Percentiles rank a stretch among this genome's conserved stretches.
Evolutionary conservation across 2,888 invertebrate genomes (phyloP).

Genomic region (Timema podura): DNA sequence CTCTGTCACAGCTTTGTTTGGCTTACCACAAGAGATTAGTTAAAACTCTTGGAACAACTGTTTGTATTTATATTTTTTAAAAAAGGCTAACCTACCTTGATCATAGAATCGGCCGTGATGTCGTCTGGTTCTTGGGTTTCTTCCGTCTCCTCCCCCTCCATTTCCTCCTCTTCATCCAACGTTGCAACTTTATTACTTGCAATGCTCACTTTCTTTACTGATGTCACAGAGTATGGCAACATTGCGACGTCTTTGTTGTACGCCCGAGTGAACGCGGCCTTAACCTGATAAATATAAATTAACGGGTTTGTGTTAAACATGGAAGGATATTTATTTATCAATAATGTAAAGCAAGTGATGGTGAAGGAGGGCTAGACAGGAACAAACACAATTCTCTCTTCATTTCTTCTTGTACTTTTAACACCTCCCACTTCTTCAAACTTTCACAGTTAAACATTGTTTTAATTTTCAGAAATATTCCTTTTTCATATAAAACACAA

Average conservation of each 20-base stretch:
- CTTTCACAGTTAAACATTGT: too few relatives aligned
- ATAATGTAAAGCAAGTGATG: neutral
- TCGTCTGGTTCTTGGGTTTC: constrained; percentile 40
- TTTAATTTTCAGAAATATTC: too few relatives aligned
- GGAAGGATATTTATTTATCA: neutral
- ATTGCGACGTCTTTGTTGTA: constrained; percentile 82
- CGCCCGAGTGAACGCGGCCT: constrained; percentile 87
- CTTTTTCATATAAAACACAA: too few relatives aligned
- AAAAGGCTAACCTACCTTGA: constrained; percentile 57
- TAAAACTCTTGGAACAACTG: too few relatives aligned
- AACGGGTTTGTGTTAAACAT: neutral
- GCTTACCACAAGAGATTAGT: too few relatives aligned
- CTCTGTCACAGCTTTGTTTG: too few relatives aligned
- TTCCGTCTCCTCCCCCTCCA: constrained; percentile 40
- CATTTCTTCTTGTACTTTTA: too few relatives aligned
- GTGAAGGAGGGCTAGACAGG: neutral
- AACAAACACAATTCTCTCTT: too few relatives aligned
- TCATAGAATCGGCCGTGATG: constrained; percentile 61
- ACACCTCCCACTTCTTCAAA: too few relatives aligned
- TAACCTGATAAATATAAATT: constrained; percentile 56
- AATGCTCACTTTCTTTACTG: constrained; percentile 57
- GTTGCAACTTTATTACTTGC: constrained; percentile 41
- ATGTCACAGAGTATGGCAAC: constrained; percentile 70
- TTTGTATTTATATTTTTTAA: constrained; percentile 27
- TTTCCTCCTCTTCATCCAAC: constrained; percentile 40